Evolutionary conservation across 2,113 vertebrate species (phyloP).

Genomic region (Ramphastos sulfuratus): DNA sequence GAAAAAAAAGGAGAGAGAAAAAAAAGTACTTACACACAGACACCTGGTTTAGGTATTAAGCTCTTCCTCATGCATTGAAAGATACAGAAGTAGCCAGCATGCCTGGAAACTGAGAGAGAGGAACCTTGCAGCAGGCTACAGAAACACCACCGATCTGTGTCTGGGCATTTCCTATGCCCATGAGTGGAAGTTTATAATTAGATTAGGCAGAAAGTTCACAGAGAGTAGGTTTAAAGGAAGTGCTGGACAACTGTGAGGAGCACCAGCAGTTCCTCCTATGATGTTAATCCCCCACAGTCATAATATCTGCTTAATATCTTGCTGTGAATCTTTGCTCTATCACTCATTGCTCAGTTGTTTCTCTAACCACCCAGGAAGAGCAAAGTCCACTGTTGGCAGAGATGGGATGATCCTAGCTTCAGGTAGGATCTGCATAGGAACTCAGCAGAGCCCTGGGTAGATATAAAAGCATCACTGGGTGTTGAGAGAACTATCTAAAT

Average conservation of each 20-base stretch:
- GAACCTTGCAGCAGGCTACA: neutral
- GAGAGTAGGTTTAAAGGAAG: neutral
- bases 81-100: neutral
- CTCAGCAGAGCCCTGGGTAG: neutral
- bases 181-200: neutral
- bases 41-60: neutral
- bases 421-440: neutral
- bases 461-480: neutral
- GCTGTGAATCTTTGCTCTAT: neutral
- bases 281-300: neutral
- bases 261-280: neutral
- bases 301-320: neutral
- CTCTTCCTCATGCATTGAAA: neutral
- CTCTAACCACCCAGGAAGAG: neutral
- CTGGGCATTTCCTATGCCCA: neutral
- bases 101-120: neutral
- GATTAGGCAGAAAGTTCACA: neutral
- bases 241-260: neutral
- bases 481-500: neutral
- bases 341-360: neutral
- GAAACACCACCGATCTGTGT: neutral
- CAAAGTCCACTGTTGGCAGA: rapidly evolving
- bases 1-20: too few species aligned
- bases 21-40: neutral
- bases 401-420: neutral